These are phyloP conservation scores for Hypolimnas misippus DNA, from an alignment of 2,888 invertebrate species.

Conservation along the genomic window DNA sequence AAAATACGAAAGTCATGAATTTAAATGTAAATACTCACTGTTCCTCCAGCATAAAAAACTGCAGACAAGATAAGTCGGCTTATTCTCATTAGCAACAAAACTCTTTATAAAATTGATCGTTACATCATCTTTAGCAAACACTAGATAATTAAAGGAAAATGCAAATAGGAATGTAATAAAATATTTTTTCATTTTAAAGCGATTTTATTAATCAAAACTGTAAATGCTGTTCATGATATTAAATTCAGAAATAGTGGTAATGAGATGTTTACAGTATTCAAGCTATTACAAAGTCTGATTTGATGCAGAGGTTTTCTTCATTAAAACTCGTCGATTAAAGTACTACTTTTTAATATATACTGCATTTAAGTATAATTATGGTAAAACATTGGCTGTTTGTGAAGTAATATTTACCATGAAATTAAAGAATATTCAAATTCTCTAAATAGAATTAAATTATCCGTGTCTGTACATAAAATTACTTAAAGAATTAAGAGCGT, in stretches of 20 bases:
- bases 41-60: constrained; percentile 58
- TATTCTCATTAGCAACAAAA: constrained; percentile 58
- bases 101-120: constrained; percentile 52
- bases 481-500: too few species aligned
- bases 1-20: background rate
- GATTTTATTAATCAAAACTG: too few species aligned
- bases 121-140: constrained; percentile 21
- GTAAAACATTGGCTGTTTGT: background rate
- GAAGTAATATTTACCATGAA: background rate
- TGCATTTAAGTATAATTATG: background rate
- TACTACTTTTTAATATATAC: background rate
- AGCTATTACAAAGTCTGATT: background rate
- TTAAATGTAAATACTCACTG: constrained; percentile 49
- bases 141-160: background rate
- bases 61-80: constrained; percentile 57
- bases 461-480: background rate
- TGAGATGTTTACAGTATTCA: background rate
- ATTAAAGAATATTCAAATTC: background rate
- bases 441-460: background rate
- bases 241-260: background rate
- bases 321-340: background rate
- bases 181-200: background rate
- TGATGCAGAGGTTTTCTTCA: background rate
- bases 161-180: background rate
- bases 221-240: too few species aligned